These are phyloP conservation scores for Eumeta japonica DNA, from an alignment of 1,140 invertebrate species.

Conservation along the genomic window DNA sequence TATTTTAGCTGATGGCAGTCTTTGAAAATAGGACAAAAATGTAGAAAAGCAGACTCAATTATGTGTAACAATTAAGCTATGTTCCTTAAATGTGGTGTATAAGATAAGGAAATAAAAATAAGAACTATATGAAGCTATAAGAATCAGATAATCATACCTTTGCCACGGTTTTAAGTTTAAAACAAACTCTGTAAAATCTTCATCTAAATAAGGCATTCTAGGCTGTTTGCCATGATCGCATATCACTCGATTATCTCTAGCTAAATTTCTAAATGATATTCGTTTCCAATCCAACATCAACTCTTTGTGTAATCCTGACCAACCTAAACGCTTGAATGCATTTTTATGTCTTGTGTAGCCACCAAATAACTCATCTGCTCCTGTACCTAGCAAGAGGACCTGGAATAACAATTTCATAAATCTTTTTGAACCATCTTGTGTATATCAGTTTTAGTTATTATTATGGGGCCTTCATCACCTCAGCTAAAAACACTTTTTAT, in stretches of 20 bases:
- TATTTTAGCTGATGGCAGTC: too few species aligned
- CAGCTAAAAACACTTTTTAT: too few species aligned
- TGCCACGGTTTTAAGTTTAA: constrained; percentile 70
- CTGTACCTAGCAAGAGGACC: constrained; percentile 88
- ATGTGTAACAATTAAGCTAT: too few species aligned
- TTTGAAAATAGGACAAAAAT: too few species aligned
- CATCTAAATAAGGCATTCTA: constrained; percentile 93
- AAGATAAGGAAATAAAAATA: too few species aligned
- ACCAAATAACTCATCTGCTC: constrained; percentile 95
- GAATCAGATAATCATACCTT: constrained; percentile 59
- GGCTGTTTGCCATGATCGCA: constrained; percentile 76
- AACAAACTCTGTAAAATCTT: constrained; percentile 78
- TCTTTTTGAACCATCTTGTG: background rate
- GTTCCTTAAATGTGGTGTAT: too few species aligned
- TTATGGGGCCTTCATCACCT: too few species aligned
- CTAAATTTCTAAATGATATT: constrained; percentile 89
- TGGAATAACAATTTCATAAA: constrained; percentile 28
- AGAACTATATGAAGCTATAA: too few species aligned
- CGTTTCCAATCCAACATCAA: constrained; percentile 76
- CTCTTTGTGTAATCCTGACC: constrained; percentile 67
- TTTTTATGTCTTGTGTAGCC: constrained; percentile 89
- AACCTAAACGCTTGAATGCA: constrained; percentile 66
- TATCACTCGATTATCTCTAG: constrained; percentile 88
- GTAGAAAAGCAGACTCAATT: too few species aligned
- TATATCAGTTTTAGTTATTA: too few species aligned